Conservation (phyloP, 2,888 invertebrate genomes). For the Tachystola acroxantha region DNA sequence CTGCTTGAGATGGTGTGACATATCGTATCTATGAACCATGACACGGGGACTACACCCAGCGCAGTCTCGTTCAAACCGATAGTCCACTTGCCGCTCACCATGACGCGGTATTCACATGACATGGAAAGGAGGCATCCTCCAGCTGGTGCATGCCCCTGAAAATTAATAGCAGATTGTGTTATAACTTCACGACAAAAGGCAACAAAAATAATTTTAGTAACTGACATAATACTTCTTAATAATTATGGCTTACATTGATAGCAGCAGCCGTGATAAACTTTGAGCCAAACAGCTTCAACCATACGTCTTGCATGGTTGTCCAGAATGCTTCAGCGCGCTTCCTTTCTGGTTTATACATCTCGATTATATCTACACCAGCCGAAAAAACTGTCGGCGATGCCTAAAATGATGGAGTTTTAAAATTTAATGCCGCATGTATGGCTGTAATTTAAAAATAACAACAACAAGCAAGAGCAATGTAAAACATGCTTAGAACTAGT, state of each 20-base stretch:
- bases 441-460: too few relatives aligned
- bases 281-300: conserved; percentile 87
- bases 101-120: conserved; percentile 90
- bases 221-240: too few relatives aligned
- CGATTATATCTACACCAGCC: conserved; percentile 90
- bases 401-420: too few relatives aligned
- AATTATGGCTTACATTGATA: conserved; percentile 82
- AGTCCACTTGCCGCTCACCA: conserved; percentile 86
- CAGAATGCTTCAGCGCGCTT: conserved; percentile 85
- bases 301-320: conserved; percentile 87
- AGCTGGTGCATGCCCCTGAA: conserved; percentile 88
- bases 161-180: too few relatives aligned
- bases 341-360: conserved; percentile 89
- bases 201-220: too few relatives aligned
- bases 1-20: conserved; percentile 81
- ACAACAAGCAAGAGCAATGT: too few relatives aligned
- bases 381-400: conserved; percentile 85
- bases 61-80: conserved; percentile 94
- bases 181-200: too few relatives aligned
- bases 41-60: conserved; percentile 88
- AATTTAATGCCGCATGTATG: too few relatives aligned
- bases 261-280: conserved; percentile 87
- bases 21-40: conserved; percentile 83
- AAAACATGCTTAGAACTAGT: too few relatives aligned
- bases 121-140: conserved; percentile 90